Evolutionary conservation across 2,113 vertebrate genomes (phyloP).

Genomic region (Otis tarda): DNA sequence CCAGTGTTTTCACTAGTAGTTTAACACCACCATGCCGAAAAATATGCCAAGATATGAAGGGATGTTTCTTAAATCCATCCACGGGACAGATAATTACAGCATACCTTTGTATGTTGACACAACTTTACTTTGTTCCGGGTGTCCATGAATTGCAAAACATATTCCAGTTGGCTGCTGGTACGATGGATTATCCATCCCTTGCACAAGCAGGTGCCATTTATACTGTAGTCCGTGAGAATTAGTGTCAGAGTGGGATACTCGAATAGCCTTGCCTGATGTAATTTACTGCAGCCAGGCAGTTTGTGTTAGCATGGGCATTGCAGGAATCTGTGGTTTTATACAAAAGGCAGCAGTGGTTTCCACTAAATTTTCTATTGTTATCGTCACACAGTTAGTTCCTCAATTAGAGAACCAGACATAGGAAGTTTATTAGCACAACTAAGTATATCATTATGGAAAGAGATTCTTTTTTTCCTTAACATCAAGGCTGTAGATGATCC

Average conservation of each 20-base stretch:
- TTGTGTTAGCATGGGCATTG: background rate
- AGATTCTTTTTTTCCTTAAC: background rate
- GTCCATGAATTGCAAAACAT: background rate
- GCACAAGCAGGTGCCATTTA: background rate
- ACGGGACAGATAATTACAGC: background rate
- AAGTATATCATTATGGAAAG: background rate
- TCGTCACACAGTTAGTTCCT: background rate
- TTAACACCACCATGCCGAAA: background rate
- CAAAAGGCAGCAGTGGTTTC: background rate
- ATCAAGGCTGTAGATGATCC: background rate
- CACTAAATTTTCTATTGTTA: background rate
- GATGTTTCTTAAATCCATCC: background rate
- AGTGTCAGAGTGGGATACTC: background rate
- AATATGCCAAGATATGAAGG: background rate
- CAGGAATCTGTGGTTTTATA: background rate
- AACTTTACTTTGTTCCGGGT: background rate
- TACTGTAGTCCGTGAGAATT: background rate
- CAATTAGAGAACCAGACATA: background rate
- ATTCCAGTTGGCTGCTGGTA: background rate
- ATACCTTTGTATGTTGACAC: background rate
- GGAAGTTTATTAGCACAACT: background rate
- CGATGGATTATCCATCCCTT: background rate
- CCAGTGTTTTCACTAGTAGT: background rate
- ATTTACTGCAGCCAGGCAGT: background rate
- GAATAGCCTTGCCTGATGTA: background rate